These are phyloP conservation scores for Spheniscus mendiculus DNA, from an alignment of 2,113 vertebrate species.

Conservation along the genomic window DNA sequence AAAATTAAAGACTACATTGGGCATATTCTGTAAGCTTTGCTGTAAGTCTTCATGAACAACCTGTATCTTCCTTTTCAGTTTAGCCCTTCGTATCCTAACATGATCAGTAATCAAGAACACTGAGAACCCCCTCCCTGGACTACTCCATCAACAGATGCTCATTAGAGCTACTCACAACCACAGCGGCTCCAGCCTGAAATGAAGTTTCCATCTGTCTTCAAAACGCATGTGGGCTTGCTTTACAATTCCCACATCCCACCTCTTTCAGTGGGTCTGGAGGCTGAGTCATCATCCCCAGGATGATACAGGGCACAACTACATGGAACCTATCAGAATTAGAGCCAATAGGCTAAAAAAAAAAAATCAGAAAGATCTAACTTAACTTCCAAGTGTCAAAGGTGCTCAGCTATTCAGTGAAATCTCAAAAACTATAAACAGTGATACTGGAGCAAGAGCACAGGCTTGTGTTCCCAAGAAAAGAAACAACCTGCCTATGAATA, in stretches of 20 bases:
- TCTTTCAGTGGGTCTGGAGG: background rate
- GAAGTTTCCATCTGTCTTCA: constrained; percentile 46
- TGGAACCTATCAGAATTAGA: background rate
- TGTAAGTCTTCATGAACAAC: background rate
- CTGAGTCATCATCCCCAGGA: background rate
- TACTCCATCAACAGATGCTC: constrained; percentile 60
- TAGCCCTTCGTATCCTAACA: background rate
- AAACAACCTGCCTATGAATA: background rate
- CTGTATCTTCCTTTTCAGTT: background rate
- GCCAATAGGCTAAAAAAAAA: background rate
- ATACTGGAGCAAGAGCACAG: background rate
- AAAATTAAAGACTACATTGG: background rate
- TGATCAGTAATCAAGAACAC: background rate
- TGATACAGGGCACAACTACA: background rate
- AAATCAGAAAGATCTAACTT: background rate
- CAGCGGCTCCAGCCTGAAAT: constrained; percentile 16
- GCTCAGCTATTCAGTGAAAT: background rate
- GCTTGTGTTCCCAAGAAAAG: background rate
- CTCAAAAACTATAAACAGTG: background rate
- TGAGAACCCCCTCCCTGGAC: background rate
- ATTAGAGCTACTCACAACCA: constrained; percentile 33
- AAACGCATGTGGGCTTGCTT: background rate
- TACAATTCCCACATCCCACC: constrained; percentile 44
- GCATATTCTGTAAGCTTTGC: background rate
- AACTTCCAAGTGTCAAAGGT: background rate